A percentile compares a stretch with the other conserved stretches of the same genome.
phyloP scores from a whole-genome alignment of 1,140 invertebrate species.

The Macrosteles quadrilineatus region DNA sequence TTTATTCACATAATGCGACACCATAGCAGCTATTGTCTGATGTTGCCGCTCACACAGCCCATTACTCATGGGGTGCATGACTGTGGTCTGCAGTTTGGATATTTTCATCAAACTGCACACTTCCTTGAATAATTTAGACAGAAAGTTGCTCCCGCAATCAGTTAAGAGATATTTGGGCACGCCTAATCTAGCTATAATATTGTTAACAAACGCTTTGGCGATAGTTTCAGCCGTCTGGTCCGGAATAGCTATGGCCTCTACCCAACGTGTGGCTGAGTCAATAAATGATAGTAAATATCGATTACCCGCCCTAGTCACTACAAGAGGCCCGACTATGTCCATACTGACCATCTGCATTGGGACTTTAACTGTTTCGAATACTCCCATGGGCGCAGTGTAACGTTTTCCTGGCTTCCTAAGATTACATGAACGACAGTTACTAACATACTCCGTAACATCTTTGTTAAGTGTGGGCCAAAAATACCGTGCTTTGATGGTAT shows the following conservation, averaged over 20 bases:
- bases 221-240: conserved; percentile 43
- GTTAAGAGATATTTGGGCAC: conserved; percentile 36
- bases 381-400: background rate
- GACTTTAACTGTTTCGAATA: background rate
- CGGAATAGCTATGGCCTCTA: conserved; percentile 39
- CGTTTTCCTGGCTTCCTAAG: background rate
- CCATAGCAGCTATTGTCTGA: background rate
- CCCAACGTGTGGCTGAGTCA: conserved; percentile 44
- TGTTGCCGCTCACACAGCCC: background rate
- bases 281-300: conserved; percentile 43
- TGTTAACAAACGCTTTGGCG: conserved; percentile 36
- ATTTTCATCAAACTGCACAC: conserved; percentile 28
- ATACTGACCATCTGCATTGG: background rate
- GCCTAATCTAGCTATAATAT: conserved; percentile 42
- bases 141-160: conserved; percentile 41
- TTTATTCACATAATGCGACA: background rate
- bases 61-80: conserved; percentile 2
- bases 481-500: background rate
- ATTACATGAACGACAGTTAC: background rate
- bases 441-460: conserved; percentile 3
- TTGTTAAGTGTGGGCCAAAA: background rate
- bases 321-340: conserved; percentile 42
- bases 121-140: conserved; percentile 27
- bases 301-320: conserved; percentile 38
- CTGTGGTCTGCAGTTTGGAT: conserved; percentile 23